A percentile compares a stretch with the other conserved stretches of the same genome.
Evolutionary conservation across 2,797 vertebrate species (phyloP).

Genomic region (Fratercula arctica): DNA sequence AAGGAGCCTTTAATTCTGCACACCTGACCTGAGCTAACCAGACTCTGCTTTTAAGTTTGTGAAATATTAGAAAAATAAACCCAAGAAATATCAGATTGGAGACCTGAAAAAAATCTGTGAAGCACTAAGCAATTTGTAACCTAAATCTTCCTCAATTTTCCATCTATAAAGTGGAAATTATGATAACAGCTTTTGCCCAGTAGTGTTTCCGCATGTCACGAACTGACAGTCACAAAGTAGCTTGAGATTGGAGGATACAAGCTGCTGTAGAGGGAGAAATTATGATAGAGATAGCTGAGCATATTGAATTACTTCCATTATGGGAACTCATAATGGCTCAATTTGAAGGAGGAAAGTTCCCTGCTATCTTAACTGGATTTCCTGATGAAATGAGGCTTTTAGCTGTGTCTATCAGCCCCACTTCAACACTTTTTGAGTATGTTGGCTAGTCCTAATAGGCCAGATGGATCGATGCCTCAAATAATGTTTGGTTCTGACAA

Average conservation of each 20-base stretch:
- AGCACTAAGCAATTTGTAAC: background rate
- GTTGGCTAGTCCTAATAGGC: background rate
- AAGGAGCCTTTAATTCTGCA: background rate
- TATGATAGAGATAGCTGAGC: background rate
- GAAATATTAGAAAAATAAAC: background rate
- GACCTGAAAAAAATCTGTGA: background rate
- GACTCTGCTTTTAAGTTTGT: background rate
- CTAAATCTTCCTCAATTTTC: constrained; percentile 11
- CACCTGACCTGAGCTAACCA: background rate
- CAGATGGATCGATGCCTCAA: background rate
- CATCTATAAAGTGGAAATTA: background rate
- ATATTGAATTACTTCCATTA: constrained; percentile 38
- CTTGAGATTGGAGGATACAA: background rate
- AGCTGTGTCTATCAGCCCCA: background rate
- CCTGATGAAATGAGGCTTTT: constrained; percentile 34
- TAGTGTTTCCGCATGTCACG: background rate
- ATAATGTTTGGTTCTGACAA: background rate
- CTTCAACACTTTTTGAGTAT: background rate
- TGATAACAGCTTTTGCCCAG: background rate
- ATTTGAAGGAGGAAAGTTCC: constrained; percentile 11
- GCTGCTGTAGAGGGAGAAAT: constrained; percentile 9
- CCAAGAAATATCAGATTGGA: background rate
- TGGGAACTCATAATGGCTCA: background rate
- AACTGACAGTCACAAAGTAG: background rate
- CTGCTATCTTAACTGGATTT: constrained; percentile 27